Evolutionary conservation across 2,113 vertebrate species (phyloP), one percentile per base, ranked within the genome.

Genomic region (Dicaeum eximium): DNA sequence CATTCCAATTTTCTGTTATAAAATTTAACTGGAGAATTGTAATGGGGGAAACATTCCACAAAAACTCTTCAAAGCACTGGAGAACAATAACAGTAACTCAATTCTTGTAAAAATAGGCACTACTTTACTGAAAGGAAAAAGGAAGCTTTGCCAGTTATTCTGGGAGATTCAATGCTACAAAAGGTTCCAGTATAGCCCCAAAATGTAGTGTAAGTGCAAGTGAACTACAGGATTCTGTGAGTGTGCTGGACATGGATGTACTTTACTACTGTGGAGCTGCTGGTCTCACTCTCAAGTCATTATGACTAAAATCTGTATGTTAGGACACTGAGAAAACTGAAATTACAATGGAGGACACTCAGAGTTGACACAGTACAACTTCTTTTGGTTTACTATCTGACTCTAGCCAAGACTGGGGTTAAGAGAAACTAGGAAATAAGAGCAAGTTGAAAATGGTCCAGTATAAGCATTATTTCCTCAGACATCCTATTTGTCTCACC

Each of bases 11-110:
- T 72, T 93, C 71, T 93, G 38, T 66, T 88, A 50, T 27, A 51
- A 84, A 92, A 62, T 48, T 80, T 92, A 90, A 88, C 23, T 80
- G 51, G 75, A 92, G 94, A 86, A 80, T 83, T 44, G 71, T 74
- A 44, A 45, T 8, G 14, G 71, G 40, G 42, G 24, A 88, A 88
- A 47, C 54, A 88, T 83, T 93, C 78, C 74, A 91, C 66, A 86
- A 78, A 64, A 88, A 31, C 33, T 88, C 67, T 88, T 92, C 79
- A 84, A 83, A 90, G 75, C n/a, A 81, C 5, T 60, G n/a, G 56
- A 88, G 88, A 95, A 93, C 56, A 85, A 74, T 81, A 51, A 48
- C 56, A 78, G 67, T 28, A 90, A 92, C 82, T 93, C 42, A 53
- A n/a, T 44, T 80, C 67, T 64, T 80, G 20, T 74, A 86, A 84